Conservation (phyloP, 2,113 vertebrate species). For the Lepus timidus region DNA sequence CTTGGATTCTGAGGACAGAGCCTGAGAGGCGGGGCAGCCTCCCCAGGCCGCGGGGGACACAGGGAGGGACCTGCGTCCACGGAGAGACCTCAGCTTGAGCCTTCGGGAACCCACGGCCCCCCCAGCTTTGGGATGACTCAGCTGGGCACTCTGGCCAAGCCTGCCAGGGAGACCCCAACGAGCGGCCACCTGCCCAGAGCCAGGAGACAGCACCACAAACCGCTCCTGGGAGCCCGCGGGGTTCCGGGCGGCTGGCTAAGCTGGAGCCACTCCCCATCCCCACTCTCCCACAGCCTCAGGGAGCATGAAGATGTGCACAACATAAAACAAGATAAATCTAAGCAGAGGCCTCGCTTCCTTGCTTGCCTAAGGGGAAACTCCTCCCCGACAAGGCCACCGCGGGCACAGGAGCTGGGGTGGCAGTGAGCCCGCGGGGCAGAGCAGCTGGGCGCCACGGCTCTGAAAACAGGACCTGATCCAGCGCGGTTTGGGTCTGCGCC, state of each 20-base stretch:
- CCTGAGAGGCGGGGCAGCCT: too few relatives aligned
- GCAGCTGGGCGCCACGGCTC: too few relatives aligned
- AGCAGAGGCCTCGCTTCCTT: not conserved
- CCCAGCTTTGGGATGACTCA: fast-evolving
- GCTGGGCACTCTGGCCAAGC: not conserved
- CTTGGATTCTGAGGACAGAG: too few relatives aligned
- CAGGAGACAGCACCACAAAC: too few relatives aligned
- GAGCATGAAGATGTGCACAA: not conserved
- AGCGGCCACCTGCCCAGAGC: not conserved
- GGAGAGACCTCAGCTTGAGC: too few relatives aligned
- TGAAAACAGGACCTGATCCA: too few relatives aligned
- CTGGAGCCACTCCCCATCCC: not conserved
- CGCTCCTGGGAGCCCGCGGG: not conserved
- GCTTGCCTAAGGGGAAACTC: not conserved
- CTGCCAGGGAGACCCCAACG: not conserved
- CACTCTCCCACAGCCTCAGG: fast-evolving
- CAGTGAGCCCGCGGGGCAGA: too few relatives aligned
- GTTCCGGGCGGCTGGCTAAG: fast-evolving
- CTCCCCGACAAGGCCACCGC: not conserved
- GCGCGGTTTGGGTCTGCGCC: not conserved
- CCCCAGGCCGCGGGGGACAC: too few relatives aligned
- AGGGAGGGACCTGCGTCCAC: too few relatives aligned
- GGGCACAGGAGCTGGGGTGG: too few relatives aligned
- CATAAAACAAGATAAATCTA: not conserved
- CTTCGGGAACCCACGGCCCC: not conserved